A percentile compares a stretch with the other conserved stretches of the same genome.
These are phyloP conservation scores for Aythya fuligula DNA, from an alignment of 2,797 vertebrate species.

Conservation along the genomic window DNA sequence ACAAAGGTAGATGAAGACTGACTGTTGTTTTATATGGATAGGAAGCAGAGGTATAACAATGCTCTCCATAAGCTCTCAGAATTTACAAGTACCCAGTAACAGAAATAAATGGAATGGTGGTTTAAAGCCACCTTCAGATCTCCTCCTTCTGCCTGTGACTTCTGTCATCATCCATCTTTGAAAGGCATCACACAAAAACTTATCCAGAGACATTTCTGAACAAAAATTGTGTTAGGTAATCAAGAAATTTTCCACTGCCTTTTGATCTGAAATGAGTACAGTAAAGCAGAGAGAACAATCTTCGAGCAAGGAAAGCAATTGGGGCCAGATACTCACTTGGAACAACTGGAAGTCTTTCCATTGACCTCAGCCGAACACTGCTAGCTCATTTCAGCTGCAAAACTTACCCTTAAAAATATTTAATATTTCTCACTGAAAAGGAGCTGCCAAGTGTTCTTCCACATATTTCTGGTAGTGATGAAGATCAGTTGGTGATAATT, in stretches of 20 bases:
- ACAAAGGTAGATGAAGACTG: background rate
- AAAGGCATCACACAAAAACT: background rate
- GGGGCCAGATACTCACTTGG: rapidly evolving
- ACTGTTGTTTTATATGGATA: background rate
- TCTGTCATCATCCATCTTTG: background rate
- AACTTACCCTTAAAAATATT: background rate
- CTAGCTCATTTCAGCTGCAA: background rate
- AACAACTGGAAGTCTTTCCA: background rate
- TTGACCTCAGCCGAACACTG: rapidly evolving
- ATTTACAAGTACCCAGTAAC: background rate
- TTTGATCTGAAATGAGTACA: background rate
- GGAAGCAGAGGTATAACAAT: background rate
- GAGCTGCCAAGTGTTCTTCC: background rate
- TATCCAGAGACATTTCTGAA: background rate
- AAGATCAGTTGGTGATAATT: background rate
- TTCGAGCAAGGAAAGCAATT: background rate
- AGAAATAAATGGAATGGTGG: background rate
- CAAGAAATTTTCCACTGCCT: background rate
- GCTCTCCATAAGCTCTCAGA: background rate
- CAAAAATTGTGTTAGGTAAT: background rate
- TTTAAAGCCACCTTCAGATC: background rate
- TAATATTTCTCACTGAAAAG: background rate
- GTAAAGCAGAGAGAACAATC: background rate
- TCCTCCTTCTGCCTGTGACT: background rate
- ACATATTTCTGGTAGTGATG: background rate